Base-by-base conservation (phyloP, 2,113 vertebrate genomes). In the Arizona elegans region DNA sequence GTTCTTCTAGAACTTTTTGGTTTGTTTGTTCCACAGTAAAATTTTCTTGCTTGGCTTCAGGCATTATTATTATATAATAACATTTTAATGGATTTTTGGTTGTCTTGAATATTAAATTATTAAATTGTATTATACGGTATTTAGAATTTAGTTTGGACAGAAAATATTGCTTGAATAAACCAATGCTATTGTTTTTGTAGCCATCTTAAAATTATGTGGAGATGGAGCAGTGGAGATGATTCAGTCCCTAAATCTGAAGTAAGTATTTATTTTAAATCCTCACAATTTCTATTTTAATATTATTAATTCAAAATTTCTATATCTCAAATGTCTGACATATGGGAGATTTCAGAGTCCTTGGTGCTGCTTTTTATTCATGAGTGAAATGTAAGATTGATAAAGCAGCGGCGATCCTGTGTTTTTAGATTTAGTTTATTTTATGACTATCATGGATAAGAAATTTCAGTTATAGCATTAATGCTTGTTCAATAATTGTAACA, bases 181-280 rank as follows among this genome's bases (percentile, higher is more conserved):
- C 88, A 0, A 5, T 94, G 94, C 94, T 17, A 21, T 47, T 94
- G 2, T 94, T 96, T 92, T 87, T 8, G 2, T 86, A 96, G 97
- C 90, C 91, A 21, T 87, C 6, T 47, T 92, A 93, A 92, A 96
- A 96, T 94, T 97, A 99, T 99, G 98, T 97, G 98, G 97, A 98
- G 98, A 96, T 98, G 98, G 98, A 96, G 98, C 91, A 97, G 97
- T 6, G 96, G 96, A 88, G 98, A 98, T 33, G 98, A 97, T 95
- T 97, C 98, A 89, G 96, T 96, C 94, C 94, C 97, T 33, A 96
- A 97, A 93, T 94, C 96, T 87, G 95, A n/a, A 89, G 98, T 99
- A 96, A 98, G 98, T 98, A 93, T 88, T 90, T 3, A 9, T 90
- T 2, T 88, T 43, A 88, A 86, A 54, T 70, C 88, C 53, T 29